Evolutionary conservation across 2,888 invertebrate species (phyloP).

Genomic region (Dusona sp.): DNA sequence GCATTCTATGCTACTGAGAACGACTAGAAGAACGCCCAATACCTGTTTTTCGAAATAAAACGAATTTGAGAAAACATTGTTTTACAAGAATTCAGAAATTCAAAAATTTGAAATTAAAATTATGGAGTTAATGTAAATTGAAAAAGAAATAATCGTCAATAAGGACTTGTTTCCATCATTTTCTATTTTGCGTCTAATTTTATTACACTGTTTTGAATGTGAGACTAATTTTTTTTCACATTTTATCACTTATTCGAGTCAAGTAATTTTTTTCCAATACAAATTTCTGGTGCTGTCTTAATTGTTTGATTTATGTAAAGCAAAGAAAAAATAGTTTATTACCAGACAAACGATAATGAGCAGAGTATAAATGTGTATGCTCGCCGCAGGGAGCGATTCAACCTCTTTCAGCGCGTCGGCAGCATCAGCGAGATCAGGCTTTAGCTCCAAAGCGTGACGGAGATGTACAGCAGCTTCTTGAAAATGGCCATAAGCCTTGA

Average conservation of each 20-base stretch:
- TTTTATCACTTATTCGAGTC: background rate
- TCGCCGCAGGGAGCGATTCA: constrained; percentile 92
- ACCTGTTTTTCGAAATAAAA: constrained; percentile 86
- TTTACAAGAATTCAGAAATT: background rate
- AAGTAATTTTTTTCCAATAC: background rate
- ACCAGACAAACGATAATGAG: constrained; percentile 95
- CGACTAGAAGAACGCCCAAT: constrained; percentile 92
- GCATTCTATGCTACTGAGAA: constrained; percentile 88
- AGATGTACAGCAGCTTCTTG: constrained; percentile 94
- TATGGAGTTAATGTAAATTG: no score
- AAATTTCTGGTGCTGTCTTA: no score
- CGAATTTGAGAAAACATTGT: background rate
- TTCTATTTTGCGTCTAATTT: no score
- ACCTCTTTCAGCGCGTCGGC: constrained; percentile 92
- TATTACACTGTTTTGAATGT: no score
- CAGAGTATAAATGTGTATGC: constrained; percentile 93
- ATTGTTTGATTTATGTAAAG: no score
- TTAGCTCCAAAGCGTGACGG: constrained; percentile 92
- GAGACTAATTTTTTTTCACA: no score
- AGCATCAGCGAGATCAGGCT: constrained; percentile 94
- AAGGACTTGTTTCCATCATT: no score
- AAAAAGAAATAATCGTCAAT: no score
- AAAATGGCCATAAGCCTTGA: constrained; percentile 95
- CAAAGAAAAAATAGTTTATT: constrained; percentile 75
- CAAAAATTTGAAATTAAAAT: no score